These are phyloP conservation scores for Nemotelus pantherinus DNA, from an alignment of 2,888 invertebrate genomes.

Conservation along the genomic window DNA sequence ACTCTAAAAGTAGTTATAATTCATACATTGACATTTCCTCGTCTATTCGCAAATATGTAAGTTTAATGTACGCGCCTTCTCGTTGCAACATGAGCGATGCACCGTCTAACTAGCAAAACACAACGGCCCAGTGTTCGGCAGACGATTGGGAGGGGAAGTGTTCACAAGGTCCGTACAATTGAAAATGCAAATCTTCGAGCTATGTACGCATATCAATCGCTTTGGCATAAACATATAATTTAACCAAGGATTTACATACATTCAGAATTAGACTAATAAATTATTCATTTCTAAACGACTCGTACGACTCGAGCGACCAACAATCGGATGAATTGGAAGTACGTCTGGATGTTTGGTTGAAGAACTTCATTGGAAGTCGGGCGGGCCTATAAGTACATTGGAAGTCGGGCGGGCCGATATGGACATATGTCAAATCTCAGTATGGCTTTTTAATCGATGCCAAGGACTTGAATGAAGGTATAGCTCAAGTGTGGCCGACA, in stretches of 20 bases:
- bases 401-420: neutral
- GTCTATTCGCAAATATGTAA: slow-evolving; percentile 12
- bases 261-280: slow-evolving; percentile 41
- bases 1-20: slow-evolving; percentile 21
- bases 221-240: slow-evolving; percentile 41
- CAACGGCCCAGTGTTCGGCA: no score
- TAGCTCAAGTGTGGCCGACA: neutral
- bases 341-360: neutral
- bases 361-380: slow-evolving; percentile 14
- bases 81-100: neutral
- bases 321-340: slow-evolving; percentile 14
- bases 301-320: neutral
- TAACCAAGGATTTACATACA: slow-evolving; percentile 41
- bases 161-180: slow-evolving; percentile 30
- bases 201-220: slow-evolving; percentile 35
- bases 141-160: no score
- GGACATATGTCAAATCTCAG: neutral
- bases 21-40: slow-evolving; percentile 37
- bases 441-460: neutral
- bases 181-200: slow-evolving; percentile 38
- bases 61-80: neutral
- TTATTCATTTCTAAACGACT: slow-evolving; percentile 39
- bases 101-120: no score
- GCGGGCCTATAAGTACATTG: neutral
- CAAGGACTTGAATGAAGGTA: neutral